A percentile compares a stretch with the other conserved stretches of the same genome.
These are phyloP conservation scores for Todiramphus saurophagus DNA, from an alignment of 2,113 vertebrate species.

Conservation along the genomic window DNA sequence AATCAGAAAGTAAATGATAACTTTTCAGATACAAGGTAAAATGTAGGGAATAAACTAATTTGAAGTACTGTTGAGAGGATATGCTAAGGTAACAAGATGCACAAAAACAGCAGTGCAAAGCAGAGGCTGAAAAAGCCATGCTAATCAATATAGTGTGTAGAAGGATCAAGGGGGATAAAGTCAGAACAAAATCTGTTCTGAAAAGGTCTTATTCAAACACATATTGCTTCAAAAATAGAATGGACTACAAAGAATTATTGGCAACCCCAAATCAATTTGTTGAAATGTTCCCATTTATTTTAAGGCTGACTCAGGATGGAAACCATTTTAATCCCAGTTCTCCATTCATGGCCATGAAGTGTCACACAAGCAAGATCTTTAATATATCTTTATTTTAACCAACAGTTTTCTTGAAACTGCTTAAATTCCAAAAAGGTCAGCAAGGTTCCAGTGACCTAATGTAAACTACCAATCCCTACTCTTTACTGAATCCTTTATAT, in stretches of 20 bases:
- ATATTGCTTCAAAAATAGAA: not conserved
- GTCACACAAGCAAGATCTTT: not conserved
- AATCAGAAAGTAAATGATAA: not conserved
- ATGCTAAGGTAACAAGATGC: not conserved
- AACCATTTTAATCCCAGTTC: constrained; percentile 7
- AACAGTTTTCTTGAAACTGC: not conserved
- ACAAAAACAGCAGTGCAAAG: not conserved
- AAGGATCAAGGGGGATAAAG: constrained; percentile 41
- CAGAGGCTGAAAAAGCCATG: not conserved
- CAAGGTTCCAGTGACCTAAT: not conserved
- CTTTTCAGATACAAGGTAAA: not conserved
- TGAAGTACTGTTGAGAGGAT: not conserved
- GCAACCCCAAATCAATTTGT: not conserved
- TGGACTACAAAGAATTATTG: not conserved
- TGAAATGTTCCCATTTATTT: constrained; percentile 2
- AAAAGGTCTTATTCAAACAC: constrained; percentile 10
- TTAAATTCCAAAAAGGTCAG: not conserved
- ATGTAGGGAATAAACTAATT: not conserved
- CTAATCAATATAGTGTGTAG: not conserved
- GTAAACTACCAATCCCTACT: not conserved
- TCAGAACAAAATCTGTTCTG: not conserved
- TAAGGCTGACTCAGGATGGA: not conserved
- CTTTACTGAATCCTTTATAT: not conserved
- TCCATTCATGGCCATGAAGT: not conserved
- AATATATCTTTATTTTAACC: not conserved